Evolutionary conservation across 2,888 invertebrate species (phyloP).

Genomic region (Alentia gelatinosa): DNA sequence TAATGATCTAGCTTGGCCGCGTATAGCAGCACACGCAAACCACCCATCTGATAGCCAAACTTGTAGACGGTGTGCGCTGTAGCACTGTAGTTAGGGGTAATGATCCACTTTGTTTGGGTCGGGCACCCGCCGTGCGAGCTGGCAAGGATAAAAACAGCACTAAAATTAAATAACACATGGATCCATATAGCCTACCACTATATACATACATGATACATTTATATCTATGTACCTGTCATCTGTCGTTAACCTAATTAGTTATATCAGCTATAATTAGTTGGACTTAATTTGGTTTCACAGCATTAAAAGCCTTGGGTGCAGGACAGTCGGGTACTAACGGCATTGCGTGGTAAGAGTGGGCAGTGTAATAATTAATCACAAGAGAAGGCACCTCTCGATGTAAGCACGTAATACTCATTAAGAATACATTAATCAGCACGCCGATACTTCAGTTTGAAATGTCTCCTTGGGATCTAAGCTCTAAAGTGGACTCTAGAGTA

Average conservation of each 20-base stretch:
- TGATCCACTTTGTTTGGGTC: neutral
- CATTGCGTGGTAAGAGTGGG: neutral
- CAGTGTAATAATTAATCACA: neutral
- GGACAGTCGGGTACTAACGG: neutral
- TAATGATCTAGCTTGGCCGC: slow-evolving; percentile 14
- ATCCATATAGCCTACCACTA: too few species aligned
- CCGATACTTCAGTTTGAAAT: neutral
- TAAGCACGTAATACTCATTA: slow-evolving; percentile 28
- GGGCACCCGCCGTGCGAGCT: neutral
- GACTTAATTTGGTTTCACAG: too few species aligned
- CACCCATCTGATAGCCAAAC: slow-evolving; percentile 30
- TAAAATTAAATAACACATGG: neutral
- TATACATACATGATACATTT: too few species aligned
- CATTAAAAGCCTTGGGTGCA: neutral
- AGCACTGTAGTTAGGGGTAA: neutral
- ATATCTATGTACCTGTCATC: too few species aligned
- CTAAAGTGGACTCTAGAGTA: neutral
- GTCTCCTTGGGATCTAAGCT: neutral
- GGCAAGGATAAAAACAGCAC: neutral
- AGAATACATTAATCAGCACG: neutral
- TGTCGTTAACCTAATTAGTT: too few species aligned
- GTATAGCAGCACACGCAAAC: neutral
- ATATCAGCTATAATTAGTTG: too few species aligned
- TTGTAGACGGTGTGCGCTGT: neutral
- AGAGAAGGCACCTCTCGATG: neutral